Percentiles rank a stretch among this genome's conserved stretches.
phyloP scores from a whole-genome alignment of 1,140 invertebrate species.

The Olivierus martensii region DNA sequence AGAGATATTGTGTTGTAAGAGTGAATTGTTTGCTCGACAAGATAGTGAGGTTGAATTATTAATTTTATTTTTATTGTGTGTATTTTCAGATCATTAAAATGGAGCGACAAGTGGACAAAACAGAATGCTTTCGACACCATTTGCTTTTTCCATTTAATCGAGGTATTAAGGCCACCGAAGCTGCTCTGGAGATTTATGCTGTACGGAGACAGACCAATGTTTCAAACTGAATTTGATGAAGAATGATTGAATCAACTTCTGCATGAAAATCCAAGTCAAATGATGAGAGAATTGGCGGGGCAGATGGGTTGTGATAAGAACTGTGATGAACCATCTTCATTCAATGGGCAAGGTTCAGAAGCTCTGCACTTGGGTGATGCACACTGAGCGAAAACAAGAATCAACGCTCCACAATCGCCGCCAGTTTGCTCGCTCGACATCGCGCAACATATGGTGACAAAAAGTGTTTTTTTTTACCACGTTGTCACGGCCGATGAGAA shows the following conservation, averaged over 20 bases:
- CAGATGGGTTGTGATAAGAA: neutral
- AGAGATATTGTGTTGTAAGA: no score
- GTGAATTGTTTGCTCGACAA: no score
- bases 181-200: neutral
- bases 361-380: neutral
- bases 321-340: slow-evolving; percentile 3
- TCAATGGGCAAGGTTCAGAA: slow-evolving; percentile 5
- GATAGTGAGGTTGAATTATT: no score
- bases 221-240: neutral
- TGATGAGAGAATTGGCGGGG: neutral
- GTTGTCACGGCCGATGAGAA: slow-evolving; percentile 10
- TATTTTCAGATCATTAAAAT: slow-evolving; percentile 7
- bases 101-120: slow-evolving; percentile 1
- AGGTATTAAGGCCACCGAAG: neutral
- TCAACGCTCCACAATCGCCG: neutral
- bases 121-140: neutral
- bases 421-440: slow-evolving; percentile 3
- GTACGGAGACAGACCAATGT: neutral
- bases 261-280: slow-evolving; percentile 6
- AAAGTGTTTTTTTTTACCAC: slow-evolving; percentile 1
- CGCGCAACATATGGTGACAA: slow-evolving; percentile 2
- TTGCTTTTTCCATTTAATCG: neutral
- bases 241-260: slow-evolving; percentile 3
- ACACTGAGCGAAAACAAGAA: neutral
- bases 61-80: neutral